phyloP scores from a whole-genome alignment of 2,888 invertebrate species.

The Platycheirus albimanus region DNA sequence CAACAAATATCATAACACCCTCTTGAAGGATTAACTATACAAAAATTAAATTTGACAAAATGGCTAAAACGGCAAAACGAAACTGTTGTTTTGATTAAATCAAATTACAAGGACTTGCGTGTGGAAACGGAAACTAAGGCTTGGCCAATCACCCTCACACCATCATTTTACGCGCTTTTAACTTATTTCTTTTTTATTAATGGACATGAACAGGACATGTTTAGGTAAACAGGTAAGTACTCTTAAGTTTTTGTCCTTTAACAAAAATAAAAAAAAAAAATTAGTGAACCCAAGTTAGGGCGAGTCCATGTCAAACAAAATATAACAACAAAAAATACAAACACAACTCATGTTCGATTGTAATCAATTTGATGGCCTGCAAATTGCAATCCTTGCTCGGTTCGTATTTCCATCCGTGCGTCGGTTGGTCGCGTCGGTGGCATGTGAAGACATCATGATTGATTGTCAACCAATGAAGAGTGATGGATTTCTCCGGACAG shows the following conservation, averaged over 20 bases:
- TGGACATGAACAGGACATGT: too few relatives aligned
- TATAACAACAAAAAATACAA: slow-evolving; percentile 35
- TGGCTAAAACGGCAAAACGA: slow-evolving; percentile 24
- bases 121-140: slow-evolving; percentile 59
- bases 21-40: neutral
- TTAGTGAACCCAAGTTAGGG: slow-evolving; percentile 11
- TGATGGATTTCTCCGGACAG: slow-evolving; percentile 56
- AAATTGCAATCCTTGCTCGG: slow-evolving; percentile 58
- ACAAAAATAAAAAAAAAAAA: neutral
- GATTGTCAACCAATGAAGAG: slow-evolving; percentile 69
- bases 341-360: slow-evolving; percentile 64
- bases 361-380: slow-evolving; percentile 66
- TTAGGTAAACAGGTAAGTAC: neutral
- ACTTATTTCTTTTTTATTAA: neutral
- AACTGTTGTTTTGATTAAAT: slow-evolving; percentile 59
- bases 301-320: slow-evolving; percentile 23
- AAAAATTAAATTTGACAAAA: slow-evolving; percentile 62
- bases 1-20: slow-evolving; percentile 43
- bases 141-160: slow-evolving; percentile 44
- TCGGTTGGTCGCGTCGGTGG: neutral
- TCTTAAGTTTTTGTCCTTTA: neutral
- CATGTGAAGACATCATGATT: slow-evolving; percentile 62
- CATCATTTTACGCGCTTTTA: slow-evolving; percentile 19
- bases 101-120: slow-evolving; percentile 57
- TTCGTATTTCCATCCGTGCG: slow-evolving; percentile 49